These are phyloP conservation scores for Pseudomyrmex concolor DNA, from an alignment of 1,140 invertebrate genomes.

Conservation along the genomic window DNA sequence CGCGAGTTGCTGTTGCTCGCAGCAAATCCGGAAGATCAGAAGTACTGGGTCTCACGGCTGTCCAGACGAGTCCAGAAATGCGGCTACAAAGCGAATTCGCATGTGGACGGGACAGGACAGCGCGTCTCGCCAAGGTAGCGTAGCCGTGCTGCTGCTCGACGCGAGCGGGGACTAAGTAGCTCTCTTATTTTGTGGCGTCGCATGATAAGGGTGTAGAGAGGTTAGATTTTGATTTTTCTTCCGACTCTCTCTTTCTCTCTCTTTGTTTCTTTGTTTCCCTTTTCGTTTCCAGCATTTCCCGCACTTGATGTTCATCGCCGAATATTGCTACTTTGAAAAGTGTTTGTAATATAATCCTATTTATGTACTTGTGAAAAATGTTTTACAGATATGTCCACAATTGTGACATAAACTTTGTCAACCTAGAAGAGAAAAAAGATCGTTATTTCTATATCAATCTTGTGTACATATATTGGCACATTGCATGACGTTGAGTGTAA, in stretches of 20 bases:
- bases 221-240: conserved; percentile 78
- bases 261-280: background rate
- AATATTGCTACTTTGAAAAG: background rate
- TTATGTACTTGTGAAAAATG: background rate
- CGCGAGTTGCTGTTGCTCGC: conserved; percentile 96
- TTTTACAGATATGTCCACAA: background rate
- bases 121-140: conserved; percentile 89
- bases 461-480: conserved; percentile 30
- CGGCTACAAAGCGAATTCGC: conserved; percentile 95
- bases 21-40: conserved; percentile 93
- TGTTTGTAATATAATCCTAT: background rate
- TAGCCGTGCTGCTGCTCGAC: conserved; percentile 76
- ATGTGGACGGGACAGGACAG: conserved; percentile 87
- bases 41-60: conserved; percentile 95
- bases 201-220: conserved; percentile 82
- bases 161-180: conserved; percentile 77
- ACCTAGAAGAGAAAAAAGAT: background rate
- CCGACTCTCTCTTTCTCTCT: background rate
- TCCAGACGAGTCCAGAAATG: conserved; percentile 97
- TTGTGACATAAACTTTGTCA: conserved; percentile 1
- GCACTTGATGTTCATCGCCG: background rate
- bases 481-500: conserved; percentile 16
- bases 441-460: background rate
- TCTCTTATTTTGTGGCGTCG: conserved; percentile 81
- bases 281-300: conserved; percentile 9